Conservation (phyloP, 2,113 vertebrate genomes). For the Prietella phreatophila region DNA sequence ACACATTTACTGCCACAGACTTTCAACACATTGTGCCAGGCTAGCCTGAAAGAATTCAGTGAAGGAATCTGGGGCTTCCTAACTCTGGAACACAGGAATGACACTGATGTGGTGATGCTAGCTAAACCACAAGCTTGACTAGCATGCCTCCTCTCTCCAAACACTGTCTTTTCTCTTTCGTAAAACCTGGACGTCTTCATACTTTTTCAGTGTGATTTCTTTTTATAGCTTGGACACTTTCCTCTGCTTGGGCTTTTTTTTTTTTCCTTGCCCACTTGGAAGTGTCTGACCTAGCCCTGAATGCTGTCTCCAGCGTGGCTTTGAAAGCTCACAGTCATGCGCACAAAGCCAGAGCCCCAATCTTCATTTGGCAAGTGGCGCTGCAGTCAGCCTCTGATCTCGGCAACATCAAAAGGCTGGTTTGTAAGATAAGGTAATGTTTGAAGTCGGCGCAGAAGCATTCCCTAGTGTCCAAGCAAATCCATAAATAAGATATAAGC, state of each 20-base stretch:
- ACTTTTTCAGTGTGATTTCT: slow-evolving; percentile 10
- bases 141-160: slow-evolving; percentile 21
- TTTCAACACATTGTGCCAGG: not conserved
- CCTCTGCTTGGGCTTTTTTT: slow-evolving; percentile 55
- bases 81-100: not conserved
- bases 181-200: slow-evolving; percentile 25
- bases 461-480: slow-evolving; percentile 89
- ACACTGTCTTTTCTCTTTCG: slow-evolving; percentile 3
- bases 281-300: slow-evolving; percentile 81
- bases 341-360: slow-evolving; percentile 75
- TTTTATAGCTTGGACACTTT: slow-evolving; percentile 73
- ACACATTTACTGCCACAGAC: not conserved
- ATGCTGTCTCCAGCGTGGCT: slow-evolving; percentile 79
- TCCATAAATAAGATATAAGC: slow-evolving; percentile 92
- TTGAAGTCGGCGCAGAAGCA: slow-evolving; percentile 84
- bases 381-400: slow-evolving; percentile 88
- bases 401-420: slow-evolving; percentile 82
- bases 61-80: not conserved
- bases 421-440: slow-evolving; percentile 85
- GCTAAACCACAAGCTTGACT: not conserved
- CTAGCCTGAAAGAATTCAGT: not conserved
- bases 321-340: slow-evolving; percentile 84
- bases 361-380: slow-evolving; percentile 86
- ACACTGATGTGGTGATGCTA: not conserved
- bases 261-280: slow-evolving; percentile 64